Evolutionary conservation across 2,113 vertebrate genomes (phyloP).

Genomic region (Sinosuthora webbiana): DNA sequence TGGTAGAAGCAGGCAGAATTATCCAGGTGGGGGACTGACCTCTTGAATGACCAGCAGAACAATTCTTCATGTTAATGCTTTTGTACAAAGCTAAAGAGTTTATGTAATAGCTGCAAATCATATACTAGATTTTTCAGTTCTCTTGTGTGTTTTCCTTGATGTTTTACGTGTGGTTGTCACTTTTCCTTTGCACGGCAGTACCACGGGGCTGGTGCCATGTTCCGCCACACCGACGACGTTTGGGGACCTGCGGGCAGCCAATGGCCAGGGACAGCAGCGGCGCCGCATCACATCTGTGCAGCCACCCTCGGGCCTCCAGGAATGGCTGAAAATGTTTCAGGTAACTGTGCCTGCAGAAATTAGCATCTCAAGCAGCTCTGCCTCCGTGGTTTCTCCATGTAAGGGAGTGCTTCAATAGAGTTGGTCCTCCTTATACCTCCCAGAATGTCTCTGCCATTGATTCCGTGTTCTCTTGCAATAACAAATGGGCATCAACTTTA

Average conservation of each 20-base stretch:
- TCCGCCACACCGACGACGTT: conserved; percentile 97
- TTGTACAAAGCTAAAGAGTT: background rate
- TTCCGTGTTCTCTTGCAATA: background rate
- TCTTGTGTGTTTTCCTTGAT: background rate
- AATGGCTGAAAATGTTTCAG: conserved; percentile 99
- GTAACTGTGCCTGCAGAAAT: conserved; percentile 65
- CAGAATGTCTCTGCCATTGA: background rate
- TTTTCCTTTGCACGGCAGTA: conserved; percentile 73
- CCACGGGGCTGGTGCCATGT: conserved; percentile 94
- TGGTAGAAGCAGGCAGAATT: background rate
- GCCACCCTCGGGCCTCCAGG: conserved; percentile 94
- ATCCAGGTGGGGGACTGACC: background rate
- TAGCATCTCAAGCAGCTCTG: background rate
- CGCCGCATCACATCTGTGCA: conserved; percentile 95
- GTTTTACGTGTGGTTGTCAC: background rate
- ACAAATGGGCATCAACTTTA: background rate
- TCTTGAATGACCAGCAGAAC: background rate
- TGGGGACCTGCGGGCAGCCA: conserved; percentile 94
- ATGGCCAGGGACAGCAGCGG: conserved; percentile 94
- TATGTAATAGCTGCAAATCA: background rate
- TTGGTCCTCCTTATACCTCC: background rate
- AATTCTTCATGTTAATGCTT: background rate
- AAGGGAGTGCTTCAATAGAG: background rate
- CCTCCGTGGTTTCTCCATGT: background rate
- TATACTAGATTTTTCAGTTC: background rate